Conservation (phyloP, 1,140 invertebrate species). For the Atta texana region DNA sequence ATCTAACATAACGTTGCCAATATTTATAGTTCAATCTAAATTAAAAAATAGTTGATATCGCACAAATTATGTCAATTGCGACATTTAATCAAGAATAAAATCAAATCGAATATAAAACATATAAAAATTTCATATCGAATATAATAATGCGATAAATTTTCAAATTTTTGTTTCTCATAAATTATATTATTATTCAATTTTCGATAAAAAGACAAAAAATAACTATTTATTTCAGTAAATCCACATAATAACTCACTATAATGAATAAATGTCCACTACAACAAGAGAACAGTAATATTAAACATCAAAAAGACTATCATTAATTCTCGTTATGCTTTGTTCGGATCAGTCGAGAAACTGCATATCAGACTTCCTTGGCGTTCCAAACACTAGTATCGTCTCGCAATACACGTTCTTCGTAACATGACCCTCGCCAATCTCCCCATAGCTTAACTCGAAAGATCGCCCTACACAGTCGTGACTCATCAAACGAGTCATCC, state of each 20-base stretch:
- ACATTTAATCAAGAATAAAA: slow-evolving; percentile 4
- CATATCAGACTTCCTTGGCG: slow-evolving; percentile 14
- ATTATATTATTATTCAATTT: background rate
- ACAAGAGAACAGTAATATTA: background rate
- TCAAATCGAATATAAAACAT: background rate
- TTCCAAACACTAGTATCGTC: slow-evolving; percentile 35
- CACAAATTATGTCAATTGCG: background rate
- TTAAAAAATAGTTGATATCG: background rate
- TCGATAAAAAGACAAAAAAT: background rate
- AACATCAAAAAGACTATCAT: slow-evolving; percentile 8
- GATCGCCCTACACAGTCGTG: slow-evolving; percentile 64
- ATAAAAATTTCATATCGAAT: background rate
- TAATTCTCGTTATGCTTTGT: slow-evolving; percentile 23
- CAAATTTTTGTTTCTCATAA: background rate
- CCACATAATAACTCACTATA: background rate
- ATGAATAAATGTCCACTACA: background rate
- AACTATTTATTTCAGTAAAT: background rate
- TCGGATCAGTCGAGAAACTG: slow-evolving; percentile 1
- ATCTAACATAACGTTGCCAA: background rate
- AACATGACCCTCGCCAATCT: slow-evolving; percentile 55
- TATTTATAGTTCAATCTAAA: background rate
- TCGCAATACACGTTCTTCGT: slow-evolving; percentile 34
- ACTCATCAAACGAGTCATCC: slow-evolving; percentile 70
- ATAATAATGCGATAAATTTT: background rate
- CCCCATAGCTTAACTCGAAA: slow-evolving; percentile 51